phyloP scores from a whole-genome alignment of 2,888 invertebrate species.

The Amiota mariae region DNA sequence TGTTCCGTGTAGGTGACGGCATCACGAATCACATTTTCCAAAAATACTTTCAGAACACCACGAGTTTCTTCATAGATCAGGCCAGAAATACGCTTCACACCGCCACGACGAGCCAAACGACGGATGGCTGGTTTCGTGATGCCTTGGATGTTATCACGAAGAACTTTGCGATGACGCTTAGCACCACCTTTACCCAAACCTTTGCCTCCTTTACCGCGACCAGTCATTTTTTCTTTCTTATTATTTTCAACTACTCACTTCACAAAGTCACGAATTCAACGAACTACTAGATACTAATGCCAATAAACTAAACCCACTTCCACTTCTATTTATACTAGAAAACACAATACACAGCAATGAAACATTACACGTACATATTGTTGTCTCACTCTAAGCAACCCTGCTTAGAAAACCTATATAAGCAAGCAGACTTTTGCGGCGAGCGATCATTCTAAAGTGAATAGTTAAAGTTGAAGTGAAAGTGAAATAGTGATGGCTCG shows the following conservation, averaged over 20 bases:
- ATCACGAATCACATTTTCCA: conserved; percentile 84
- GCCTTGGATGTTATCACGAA: conserved; percentile 86
- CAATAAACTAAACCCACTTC: no score
- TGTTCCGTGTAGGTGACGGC: conserved; percentile 87
- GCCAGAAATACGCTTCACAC: conserved; percentile 86
- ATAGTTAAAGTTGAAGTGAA: no score
- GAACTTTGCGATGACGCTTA: conserved; percentile 86
- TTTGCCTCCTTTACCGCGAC: conserved; percentile 86
- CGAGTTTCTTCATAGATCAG: conserved; percentile 82
- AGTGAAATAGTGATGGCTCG: no score
- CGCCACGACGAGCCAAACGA: conserved; percentile 82
- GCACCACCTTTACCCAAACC: conserved; percentile 87
- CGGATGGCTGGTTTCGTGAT: conserved; percentile 87
- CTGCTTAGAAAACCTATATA: no score
- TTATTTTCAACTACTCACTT: not conserved
- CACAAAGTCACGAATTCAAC: no score
- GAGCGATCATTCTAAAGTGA: no score
- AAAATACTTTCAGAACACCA: conserved; percentile 81
- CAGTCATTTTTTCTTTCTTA: conserved; percentile 77
- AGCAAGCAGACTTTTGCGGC: no score
- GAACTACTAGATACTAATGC: no score
- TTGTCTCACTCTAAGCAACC: no score
- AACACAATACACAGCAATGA: no score
- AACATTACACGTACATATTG: no score
- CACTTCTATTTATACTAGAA: no score